Evolutionary conservation across 2,797 vertebrate species (phyloP).

Genomic region (Anableps anableps): DNA sequence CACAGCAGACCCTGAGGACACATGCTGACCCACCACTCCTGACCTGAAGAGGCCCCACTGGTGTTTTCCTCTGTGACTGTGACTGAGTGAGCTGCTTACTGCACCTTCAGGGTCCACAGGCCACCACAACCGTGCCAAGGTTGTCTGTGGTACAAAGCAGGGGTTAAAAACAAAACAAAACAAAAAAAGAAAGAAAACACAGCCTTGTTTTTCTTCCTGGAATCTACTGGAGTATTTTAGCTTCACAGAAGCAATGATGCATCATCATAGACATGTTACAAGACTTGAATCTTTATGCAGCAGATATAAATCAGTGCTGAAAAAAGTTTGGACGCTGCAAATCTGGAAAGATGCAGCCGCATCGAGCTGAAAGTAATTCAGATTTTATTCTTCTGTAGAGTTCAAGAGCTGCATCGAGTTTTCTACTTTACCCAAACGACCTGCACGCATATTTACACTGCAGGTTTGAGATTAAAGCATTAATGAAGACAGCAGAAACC

Average conservation of each 20-base stretch:
- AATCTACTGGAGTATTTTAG: background rate
- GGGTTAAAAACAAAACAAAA: conserved; percentile 21
- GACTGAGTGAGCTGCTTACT: conserved; percentile 5
- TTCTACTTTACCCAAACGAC: too few species aligned
- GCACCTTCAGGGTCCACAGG: conserved; percentile 20
- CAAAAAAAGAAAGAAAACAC: too few species aligned
- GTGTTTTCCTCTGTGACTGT: conserved; percentile 18
- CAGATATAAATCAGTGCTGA: background rate
- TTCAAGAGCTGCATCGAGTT: too few species aligned
- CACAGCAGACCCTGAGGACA: conserved; percentile 25
- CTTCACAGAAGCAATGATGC: background rate
- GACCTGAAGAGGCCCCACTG: conserved; percentile 28
- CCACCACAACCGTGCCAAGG: conserved; percentile 35
- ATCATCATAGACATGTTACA: background rate
- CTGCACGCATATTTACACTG: background rate
- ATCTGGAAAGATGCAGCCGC: background rate
- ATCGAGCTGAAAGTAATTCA: too few species aligned
- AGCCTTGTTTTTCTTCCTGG: background rate
- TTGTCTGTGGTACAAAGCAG: conserved; percentile 14
- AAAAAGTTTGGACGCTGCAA: background rate
- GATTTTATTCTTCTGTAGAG: too few species aligned
- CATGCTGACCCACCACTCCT: conserved; percentile 45
- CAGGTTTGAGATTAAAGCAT: background rate
- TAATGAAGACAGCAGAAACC: background rate
- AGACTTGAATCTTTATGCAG: background rate